Evolutionary conservation across 2,797 vertebrate species (phyloP).

Genomic region (Lacerta viridis): DNA sequence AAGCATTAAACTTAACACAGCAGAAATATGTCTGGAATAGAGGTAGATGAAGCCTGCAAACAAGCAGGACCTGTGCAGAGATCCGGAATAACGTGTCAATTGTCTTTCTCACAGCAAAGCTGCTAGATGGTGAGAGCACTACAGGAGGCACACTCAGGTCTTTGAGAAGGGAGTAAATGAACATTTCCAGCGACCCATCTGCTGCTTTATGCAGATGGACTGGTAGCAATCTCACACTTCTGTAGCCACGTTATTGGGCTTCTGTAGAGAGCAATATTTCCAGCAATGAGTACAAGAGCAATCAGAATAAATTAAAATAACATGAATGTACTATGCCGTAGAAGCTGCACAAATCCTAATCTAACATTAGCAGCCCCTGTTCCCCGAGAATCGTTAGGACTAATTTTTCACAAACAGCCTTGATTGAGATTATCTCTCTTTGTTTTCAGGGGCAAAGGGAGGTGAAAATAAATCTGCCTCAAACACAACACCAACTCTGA

Average conservation of each 20-base stretch:
- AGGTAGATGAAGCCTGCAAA: constrained; percentile 56
- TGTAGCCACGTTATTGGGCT: not conserved
- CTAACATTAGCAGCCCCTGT: constrained; percentile 22
- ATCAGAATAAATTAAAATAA: constrained; percentile 35
- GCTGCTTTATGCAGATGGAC: constrained; percentile 16
- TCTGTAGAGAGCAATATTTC: constrained; percentile 15
- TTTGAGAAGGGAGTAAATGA: constrained; percentile 40
- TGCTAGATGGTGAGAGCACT: constrained; percentile 4
- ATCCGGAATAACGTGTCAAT: constrained; percentile 52
- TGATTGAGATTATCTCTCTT: constrained; percentile 24
- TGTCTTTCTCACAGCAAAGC: constrained; percentile 20
- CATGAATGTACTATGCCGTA: not conserved
- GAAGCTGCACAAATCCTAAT: constrained; percentile 18
- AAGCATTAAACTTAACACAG: constrained; percentile 56
- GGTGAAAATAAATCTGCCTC: constrained; percentile 32
- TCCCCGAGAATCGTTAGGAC: constrained; percentile 2
- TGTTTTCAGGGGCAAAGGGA: constrained; percentile 33
- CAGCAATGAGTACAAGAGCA: constrained; percentile 13
- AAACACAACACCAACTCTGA: constrained; percentile 7
- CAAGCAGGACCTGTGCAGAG: constrained; percentile 56
- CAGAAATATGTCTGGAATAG: constrained; percentile 50
- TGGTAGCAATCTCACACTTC: constrained; percentile 29
- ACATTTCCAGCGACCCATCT: constrained; percentile 38
- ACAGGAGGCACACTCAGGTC: constrained; percentile 25
- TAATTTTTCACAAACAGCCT: constrained; percentile 12